phyloP scores from a whole-genome alignment of 2,888 invertebrate species.

The Argyresthia goedartella region DNA sequence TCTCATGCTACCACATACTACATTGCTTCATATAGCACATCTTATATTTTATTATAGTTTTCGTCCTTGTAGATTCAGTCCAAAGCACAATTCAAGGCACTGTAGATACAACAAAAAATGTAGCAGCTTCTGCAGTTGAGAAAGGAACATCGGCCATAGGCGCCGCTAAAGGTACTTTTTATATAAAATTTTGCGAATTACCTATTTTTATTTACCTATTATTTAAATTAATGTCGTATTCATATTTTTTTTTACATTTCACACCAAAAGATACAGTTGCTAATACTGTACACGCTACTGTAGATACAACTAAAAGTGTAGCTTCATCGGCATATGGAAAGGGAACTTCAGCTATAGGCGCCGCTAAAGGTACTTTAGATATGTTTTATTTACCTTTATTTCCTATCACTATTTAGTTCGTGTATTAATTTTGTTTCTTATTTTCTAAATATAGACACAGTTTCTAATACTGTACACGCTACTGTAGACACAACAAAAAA shows the following conservation, averaged over 20 bases:
- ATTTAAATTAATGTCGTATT: no score
- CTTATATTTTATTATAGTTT: no score
- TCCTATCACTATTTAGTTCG: no score
- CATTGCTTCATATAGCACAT: no score
- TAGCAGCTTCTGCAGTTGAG: slow-evolving; percentile 21
- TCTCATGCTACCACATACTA: no score
- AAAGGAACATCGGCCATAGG: slow-evolving; percentile 18
- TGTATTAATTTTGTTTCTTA: no score
- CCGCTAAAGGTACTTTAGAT: no score
- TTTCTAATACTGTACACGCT: slow-evolving; percentile 14
- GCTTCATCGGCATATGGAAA: slow-evolving; percentile 19
- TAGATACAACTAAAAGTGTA: slow-evolving; percentile 16
- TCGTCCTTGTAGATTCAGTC: slow-evolving; percentile 7
- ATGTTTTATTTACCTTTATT: no score
- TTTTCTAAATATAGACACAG: slow-evolving; percentile 5
- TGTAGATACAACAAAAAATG: slow-evolving; percentile 24
- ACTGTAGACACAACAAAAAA: slow-evolving; percentile 17
- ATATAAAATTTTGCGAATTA: background rate
- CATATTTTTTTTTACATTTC: no score
- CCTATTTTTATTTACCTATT: no score
- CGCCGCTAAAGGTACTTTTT: slow-evolving; percentile 26
- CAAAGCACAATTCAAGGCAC: slow-evolving; percentile 17
- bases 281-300: slow-evolving; percentile 11
- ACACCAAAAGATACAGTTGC: no score
- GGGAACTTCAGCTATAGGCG: slow-evolving; percentile 13